A percentile compares a stretch with the other conserved stretches of the same genome.
Evolutionary conservation across 2,797 vertebrate genomes (phyloP).

Genomic region (Enteromius paludinosus): DNA sequence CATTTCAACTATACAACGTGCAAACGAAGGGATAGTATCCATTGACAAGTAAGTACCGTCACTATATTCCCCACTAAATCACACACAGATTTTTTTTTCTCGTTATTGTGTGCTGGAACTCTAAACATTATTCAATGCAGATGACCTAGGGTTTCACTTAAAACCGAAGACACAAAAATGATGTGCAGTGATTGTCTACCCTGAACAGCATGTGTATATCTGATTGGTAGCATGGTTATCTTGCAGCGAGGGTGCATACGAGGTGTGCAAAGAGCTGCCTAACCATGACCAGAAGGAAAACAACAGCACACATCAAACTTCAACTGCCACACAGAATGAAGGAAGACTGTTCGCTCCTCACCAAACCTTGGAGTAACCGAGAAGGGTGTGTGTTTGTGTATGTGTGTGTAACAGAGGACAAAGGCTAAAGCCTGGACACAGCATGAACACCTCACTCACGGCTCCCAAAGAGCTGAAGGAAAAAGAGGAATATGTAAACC

Average conservation of each 20-base stretch:
- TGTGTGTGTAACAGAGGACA: constrained; percentile 25
- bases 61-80: constrained; percentile 38
- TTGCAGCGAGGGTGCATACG: constrained; percentile 12
- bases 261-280: constrained; percentile 30
- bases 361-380: constrained; percentile 40
- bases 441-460: constrained; percentile 55
- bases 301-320: constrained; percentile 44
- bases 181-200: constrained; percentile 39
- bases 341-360: constrained; percentile 45
- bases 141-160: constrained; percentile 1
- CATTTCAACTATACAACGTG: constrained; percentile 35
- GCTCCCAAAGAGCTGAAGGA: constrained; percentile 65
- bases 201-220: constrained; percentile 17
- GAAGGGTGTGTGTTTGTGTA: constrained; percentile 24
- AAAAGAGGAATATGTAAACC: constrained; percentile 67
- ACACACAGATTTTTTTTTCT: constrained; percentile 9
- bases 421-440: not conserved
- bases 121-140: not conserved
- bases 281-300: constrained; percentile 38
- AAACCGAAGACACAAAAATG: constrained; percentile 1
- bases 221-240: constrained; percentile 7
- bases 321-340: constrained; percentile 42
- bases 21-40: constrained; percentile 19
- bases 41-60: constrained; percentile 26
- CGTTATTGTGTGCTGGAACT: constrained; percentile 3